phyloP scores from a whole-genome alignment of 2,113 vertebrate genomes.

The Fregata magnificens region DNA sequence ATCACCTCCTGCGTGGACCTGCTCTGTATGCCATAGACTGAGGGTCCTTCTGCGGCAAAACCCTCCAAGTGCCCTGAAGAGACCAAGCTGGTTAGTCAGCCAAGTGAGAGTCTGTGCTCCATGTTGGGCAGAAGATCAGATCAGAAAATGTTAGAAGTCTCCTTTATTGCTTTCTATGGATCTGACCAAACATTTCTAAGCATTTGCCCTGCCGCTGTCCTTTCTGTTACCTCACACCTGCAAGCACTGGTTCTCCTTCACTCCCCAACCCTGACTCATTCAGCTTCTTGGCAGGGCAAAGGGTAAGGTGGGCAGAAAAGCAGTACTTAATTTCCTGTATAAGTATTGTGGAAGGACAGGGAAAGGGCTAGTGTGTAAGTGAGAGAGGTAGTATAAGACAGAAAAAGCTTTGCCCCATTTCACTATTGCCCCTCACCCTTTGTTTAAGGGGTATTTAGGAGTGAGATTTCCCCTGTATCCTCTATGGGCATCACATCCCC shows the following conservation, averaged over 20 bases:
- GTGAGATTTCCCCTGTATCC: neutral
- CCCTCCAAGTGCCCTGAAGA: neutral
- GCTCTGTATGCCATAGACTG: neutral
- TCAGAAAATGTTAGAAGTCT: neutral
- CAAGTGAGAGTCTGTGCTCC: neutral
- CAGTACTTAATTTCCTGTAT: neutral
- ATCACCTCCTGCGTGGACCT: fast-evolving
- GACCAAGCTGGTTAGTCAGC: neutral
- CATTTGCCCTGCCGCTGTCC: neutral
- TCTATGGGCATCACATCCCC: neutral
- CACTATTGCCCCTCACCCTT: neutral
- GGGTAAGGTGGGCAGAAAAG: neutral
- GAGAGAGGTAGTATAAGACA: neutral
- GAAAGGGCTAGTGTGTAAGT: neutral
- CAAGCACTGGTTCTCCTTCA: neutral
- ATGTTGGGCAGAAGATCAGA: neutral
- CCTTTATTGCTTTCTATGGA: neutral
- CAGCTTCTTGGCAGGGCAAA: neutral
- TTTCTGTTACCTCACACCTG: neutral
- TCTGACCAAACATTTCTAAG: neutral
- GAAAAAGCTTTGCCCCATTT: neutral
- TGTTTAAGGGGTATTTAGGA: neutral
- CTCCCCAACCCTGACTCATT: neutral
- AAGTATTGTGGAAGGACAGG: neutral
- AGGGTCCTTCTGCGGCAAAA: neutral